Evolutionary conservation across 2,888 invertebrate species (phyloP).

Genomic region (Timandra comae): DNA sequence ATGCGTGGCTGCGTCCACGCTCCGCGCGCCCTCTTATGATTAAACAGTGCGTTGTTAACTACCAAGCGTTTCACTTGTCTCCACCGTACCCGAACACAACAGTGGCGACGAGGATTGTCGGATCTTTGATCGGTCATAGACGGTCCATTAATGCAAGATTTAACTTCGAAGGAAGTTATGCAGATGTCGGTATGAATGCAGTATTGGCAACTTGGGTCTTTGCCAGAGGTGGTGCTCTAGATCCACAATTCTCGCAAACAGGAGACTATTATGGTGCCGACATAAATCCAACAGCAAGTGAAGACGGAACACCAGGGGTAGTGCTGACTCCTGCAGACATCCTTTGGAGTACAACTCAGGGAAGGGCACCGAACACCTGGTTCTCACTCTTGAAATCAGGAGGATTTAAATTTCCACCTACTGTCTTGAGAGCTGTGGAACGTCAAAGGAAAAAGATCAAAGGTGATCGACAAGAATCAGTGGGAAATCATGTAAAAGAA

Average conservation of each 20-base stretch:
- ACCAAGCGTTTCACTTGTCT: too few relatives aligned
- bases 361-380: not conserved
- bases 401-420: not conserved
- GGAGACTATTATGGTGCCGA: not conserved
- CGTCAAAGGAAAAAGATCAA: not conserved
- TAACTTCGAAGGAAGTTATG: not conserved
- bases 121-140: not conserved
- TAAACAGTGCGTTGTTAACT: too few relatives aligned
- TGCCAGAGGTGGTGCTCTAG: not conserved
- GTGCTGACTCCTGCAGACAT: not conserved
- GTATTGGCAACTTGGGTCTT: not conserved
- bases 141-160: not conserved
- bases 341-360: not conserved
- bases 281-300: not conserved
- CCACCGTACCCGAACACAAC: too few relatives aligned
- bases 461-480: not conserved
- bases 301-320: not conserved
- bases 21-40: too few relatives aligned
- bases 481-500: not conserved
- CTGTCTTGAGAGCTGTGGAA: not conserved
- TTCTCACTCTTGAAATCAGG: not conserved
- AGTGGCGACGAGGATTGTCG: too few relatives aligned
- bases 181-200: conserved; percentile 1
- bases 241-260: not conserved
- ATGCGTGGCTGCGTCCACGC: too few relatives aligned